phyloP scores from a whole-genome alignment of 2,888 invertebrate genomes.

The Abscondita cerata region DNA sequence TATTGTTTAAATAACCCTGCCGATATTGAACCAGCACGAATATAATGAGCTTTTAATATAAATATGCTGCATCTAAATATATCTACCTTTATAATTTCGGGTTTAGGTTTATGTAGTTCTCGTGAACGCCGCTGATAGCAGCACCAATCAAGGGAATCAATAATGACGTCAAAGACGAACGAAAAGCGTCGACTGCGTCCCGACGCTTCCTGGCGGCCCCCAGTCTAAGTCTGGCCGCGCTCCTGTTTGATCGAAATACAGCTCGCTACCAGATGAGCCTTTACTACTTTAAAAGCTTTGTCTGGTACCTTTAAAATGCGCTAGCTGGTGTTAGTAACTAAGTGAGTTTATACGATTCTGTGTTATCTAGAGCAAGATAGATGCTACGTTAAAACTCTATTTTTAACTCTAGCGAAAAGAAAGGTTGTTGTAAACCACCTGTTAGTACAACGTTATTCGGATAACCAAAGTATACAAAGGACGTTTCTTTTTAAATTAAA shows the following conservation, averaged over 20 bases:
- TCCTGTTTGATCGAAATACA: slow-evolving; percentile 46
- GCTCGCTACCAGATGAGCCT: slow-evolving; percentile 42
- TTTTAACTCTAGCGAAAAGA: slow-evolving; percentile 23
- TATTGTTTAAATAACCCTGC: too few relatives aligned
- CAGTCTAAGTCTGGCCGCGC: slow-evolving; percentile 50
- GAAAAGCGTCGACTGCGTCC: slow-evolving; percentile 40
- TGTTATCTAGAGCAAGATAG: slow-evolving; percentile 33
- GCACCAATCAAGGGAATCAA: slow-evolving; percentile 38
- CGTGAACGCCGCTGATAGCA: slow-evolving; percentile 25
- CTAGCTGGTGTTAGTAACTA: slow-evolving; percentile 46
- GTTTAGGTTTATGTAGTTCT: slow-evolving; percentile 19
- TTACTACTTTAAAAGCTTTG: slow-evolving; percentile 29
- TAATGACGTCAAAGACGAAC: slow-evolving; percentile 40
- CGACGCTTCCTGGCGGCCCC: slow-evolving; percentile 53
- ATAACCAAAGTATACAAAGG: not conserved
- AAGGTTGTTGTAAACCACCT: slow-evolving; percentile 38
- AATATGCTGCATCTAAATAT: not conserved
- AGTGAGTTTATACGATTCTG: slow-evolving; percentile 37
- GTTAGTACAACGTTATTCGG: slow-evolving; percentile 30
- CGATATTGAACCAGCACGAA: too few relatives aligned
- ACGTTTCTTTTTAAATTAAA: too few relatives aligned
- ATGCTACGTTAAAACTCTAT: slow-evolving; percentile 18
- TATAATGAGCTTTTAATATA: too few relatives aligned
- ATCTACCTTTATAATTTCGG: slow-evolving; percentile 19
- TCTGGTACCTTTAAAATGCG: slow-evolving; percentile 45